Evolutionary conservation across 2,888 invertebrate species (phyloP).

Genomic region (Oegoconia quadripuncta): DNA sequence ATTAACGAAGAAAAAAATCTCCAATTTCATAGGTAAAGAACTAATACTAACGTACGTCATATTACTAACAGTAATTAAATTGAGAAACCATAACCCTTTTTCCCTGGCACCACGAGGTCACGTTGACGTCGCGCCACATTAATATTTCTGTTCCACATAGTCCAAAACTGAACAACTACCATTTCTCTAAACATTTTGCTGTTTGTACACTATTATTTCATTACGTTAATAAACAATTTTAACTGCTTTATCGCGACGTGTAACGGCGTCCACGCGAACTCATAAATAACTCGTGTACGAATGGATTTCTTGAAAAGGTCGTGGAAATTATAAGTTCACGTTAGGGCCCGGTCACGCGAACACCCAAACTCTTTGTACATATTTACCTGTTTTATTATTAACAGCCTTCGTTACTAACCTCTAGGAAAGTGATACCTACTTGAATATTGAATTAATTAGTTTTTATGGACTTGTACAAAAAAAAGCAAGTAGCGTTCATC

Average conservation of each 20-base stretch:
- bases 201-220: conserved; percentile 27
- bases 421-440: background rate
- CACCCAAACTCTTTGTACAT: conserved; percentile 50
- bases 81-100: no score
- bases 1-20: no score
- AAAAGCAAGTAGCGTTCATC: no score
- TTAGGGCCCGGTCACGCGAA: conserved; percentile 66
- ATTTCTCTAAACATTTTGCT: conserved; percentile 8
- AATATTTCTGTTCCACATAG: no score
- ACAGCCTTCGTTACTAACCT: conserved; percentile 28
- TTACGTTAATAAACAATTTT: conserved; percentile 47
- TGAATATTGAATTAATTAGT: conserved; percentile 11
- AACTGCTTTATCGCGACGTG: conserved; percentile 43
- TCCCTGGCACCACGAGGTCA: no score
- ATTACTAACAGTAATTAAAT: no score
- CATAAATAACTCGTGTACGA: conserved; percentile 52
- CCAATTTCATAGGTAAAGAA: no score
- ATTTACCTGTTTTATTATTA: conserved; percentile 54
- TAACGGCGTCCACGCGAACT: conserved; percentile 52
- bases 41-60: no score
- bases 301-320: conserved; percentile 76
- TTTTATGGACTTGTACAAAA: no score
- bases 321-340: conserved; percentile 72
- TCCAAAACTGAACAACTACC: background rate
- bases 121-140: no score